Evolutionary conservation across 2,113 vertebrate species (phyloP).

Genomic region (Vicugna pacos): DNA sequence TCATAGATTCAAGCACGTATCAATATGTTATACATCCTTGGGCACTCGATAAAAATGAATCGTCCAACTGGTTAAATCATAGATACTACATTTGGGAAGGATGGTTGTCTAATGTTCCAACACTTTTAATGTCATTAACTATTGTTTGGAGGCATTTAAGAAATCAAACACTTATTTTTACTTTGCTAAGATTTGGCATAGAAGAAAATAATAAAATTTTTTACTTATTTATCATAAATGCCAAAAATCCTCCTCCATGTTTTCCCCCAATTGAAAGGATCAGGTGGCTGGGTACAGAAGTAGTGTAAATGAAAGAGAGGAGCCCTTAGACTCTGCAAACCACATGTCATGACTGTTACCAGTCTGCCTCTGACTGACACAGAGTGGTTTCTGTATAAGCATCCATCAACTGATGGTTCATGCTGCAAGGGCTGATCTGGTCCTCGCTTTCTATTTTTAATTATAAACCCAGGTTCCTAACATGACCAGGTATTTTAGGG

Average conservation of each 20-base stretch:
- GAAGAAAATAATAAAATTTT: conserved; percentile 26
- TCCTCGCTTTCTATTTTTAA: not conserved
- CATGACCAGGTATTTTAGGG: not conserved
- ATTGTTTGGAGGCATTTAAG: not conserved
- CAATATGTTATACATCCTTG: not conserved
- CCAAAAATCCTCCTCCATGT: not conserved
- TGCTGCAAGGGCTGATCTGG: not conserved
- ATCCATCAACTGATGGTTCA: not conserved
- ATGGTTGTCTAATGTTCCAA: not conserved
- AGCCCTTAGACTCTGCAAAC: not conserved
- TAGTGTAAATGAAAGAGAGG: not conserved
- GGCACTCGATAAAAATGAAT: not conserved
- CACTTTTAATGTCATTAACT: conserved; percentile 16
- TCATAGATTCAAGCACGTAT: not conserved
- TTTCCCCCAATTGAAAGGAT: not conserved
- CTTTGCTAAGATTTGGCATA: not conserved
- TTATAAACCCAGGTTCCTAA: not conserved
- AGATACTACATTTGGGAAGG: not conserved
- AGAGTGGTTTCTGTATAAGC: not conserved
- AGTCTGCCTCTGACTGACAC: not conserved
- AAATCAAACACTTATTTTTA: conserved; percentile 10
- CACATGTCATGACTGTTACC: not conserved
- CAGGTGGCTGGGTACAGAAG: not conserved
- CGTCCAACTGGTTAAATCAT: not conserved
- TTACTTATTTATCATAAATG: not conserved